A percentile compares a stretch with the other conserved stretches of the same genome.
Evolutionary conservation across 2,113 vertebrate species (phyloP).

Genomic region (Fulmarus glacialis): DNA sequence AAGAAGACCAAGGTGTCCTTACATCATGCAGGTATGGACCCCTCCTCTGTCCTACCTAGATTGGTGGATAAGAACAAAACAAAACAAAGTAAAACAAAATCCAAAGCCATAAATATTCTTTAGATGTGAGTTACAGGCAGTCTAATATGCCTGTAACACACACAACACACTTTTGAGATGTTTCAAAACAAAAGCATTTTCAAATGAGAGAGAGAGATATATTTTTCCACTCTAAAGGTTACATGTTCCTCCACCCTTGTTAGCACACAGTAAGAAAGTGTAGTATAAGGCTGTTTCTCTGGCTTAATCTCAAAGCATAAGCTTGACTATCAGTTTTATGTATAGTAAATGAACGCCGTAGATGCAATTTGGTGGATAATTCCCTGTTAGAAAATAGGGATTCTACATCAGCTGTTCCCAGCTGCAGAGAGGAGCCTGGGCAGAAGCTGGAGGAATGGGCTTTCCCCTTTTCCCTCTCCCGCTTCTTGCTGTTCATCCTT

Average conservation of each 20-base stretch:
- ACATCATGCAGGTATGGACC: accelerated
- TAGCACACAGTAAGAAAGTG: background rate
- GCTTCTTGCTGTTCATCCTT: background rate
- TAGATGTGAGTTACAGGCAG: background rate
- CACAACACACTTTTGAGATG: background rate
- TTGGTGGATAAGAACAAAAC: background rate
- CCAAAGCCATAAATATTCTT: background rate
- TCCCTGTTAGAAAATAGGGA: background rate
- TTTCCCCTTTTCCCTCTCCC: background rate
- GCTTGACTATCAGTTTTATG: background rate
- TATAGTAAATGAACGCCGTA: background rate
- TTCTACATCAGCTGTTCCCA: background rate
- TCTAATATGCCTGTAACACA: background rate
- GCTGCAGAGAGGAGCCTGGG: background rate
- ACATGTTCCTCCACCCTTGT: background rate
- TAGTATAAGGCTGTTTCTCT: background rate
- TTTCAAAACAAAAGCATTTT: background rate
- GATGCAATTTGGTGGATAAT: background rate
- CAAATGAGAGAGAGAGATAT: background rate
- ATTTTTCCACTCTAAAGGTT: background rate
- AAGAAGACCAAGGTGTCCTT: background rate
- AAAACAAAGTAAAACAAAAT: background rate
- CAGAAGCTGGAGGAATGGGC: background rate
- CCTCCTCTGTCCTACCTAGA: background rate
- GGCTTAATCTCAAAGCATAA: background rate